Base-by-base conservation (phyloP, 2,888 invertebrate species). In the Eupelmus urozonus region DNA sequence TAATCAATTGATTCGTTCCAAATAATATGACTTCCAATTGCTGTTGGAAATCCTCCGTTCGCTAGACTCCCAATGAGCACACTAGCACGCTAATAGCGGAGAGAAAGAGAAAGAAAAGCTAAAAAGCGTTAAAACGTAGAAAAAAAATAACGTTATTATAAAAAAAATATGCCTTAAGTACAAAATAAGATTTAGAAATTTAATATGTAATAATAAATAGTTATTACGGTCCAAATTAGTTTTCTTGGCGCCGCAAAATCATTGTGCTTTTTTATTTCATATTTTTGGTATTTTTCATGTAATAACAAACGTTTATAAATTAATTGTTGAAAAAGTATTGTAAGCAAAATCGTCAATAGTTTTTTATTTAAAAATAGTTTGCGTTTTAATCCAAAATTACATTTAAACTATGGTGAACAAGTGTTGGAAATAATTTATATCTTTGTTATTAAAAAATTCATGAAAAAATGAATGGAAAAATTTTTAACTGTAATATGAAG, bases 111-210 rank as follows among this genome's bases (percentile, higher is more conserved):
- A 18, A 72, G 27, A 66, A 11, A 70, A 67, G 71, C 40, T 74
- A 76, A 73, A 66, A 60, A 72, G 34, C 63, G 65, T 76, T 76
- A 69, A 70, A 71, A 72, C 49, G 25, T 79, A 74, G 27, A 51
- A 67, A 79, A 73, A 67, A 69, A 74, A 74, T 27, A 80, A 62
- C 66, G 69, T 65, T 67, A 71, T n/a, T 60, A 45, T 25, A 62
- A 63, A 71, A 76, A 57, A 72, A 55, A 78, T 77, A 80, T 77
- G 80, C 80, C 80, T 80, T 80, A 80, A 80, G 80, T 80, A 80
- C 80, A 80, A 80, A 71, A 55, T 80, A 77, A 80, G 18, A 80
- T 80, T 77, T 80, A 80, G 79, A 76, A 71, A 66, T 62, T 18
- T 73, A 80, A 67, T 71, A 66, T 71, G 57, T 77, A 80, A 77